These are phyloP conservation scores for Neoniphon sammara DNA, from an alignment of 2,797 vertebrate species.

Conservation along the genomic window DNA sequence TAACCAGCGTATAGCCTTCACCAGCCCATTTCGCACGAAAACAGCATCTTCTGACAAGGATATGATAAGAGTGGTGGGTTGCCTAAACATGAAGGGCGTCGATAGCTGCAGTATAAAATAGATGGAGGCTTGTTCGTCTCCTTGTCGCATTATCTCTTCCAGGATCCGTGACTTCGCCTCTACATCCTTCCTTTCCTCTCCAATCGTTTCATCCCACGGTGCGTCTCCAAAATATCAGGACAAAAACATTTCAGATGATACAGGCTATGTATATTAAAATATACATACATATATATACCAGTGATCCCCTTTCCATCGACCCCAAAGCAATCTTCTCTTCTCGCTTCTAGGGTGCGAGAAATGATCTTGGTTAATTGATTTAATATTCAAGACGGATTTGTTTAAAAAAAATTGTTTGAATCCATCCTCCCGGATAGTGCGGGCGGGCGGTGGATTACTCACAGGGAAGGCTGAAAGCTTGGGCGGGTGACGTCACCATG, in stretches of 20 bases:
- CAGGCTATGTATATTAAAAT: neutral
- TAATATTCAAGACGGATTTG: conserved; percentile 29
- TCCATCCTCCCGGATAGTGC: conserved; percentile 62
- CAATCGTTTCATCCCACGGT: conserved; percentile 2
- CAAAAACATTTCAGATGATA: neutral
- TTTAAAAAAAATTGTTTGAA: conserved; percentile 53
- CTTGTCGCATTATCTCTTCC: conserved; percentile 63
- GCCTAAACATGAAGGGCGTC: conserved; percentile 13
- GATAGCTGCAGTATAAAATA: conserved; percentile 35
- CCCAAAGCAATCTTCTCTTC: neutral
- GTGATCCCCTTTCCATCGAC: neutral
- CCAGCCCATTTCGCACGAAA: conserved; percentile 2
- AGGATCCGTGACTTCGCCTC: conserved; percentile 45
- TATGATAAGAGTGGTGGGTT: neutral
- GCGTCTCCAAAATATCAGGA: conserved; percentile 8
- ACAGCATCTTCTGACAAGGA: neutral
- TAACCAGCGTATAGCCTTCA: neutral
- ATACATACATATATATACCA: neutral
- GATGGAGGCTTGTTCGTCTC: conserved; percentile 15
- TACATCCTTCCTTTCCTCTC: conserved; percentile 18
- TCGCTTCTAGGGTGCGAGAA: neutral
- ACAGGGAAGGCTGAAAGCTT: conserved; percentile 34
- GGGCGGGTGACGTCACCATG: conserved; percentile 74
- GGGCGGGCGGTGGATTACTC: conserved; percentile 51
- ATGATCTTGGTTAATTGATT: conserved; percentile 11